Conservation (phyloP, 2,113 vertebrate genomes). For the Thymallus thymallus region DNA sequence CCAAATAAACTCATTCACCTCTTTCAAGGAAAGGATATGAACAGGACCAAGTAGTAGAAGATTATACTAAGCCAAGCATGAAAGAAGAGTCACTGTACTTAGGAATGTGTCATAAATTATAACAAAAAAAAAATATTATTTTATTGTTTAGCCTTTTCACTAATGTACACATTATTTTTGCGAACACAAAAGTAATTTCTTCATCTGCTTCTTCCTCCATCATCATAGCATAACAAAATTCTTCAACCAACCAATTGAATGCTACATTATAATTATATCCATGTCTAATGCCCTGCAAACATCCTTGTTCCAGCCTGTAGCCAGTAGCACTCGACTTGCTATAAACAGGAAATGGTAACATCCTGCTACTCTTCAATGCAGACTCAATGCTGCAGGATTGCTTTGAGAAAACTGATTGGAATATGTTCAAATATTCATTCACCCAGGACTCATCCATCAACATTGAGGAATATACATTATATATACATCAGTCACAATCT, state of each 20-base stretch:
- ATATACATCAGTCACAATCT: no score
- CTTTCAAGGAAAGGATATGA: constrained; percentile 15
- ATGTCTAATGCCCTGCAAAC: constrained; percentile 4
- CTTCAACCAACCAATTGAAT: background rate
- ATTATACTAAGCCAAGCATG: background rate
- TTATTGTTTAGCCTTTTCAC: background rate
- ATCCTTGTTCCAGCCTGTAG: constrained; percentile 16
- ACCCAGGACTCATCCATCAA: no score
- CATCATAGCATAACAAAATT: background rate
- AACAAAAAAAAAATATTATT: no score
- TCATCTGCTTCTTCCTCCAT: background rate
- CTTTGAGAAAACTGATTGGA: no score
- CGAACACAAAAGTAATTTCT: background rate
- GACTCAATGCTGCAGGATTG: no score
- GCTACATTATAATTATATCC: background rate
- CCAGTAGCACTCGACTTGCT: constrained; percentile 1
- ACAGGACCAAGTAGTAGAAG: background rate
- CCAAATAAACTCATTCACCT: constrained; percentile 39
- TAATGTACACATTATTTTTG: no score
- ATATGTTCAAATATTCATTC: no score
- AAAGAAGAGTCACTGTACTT: background rate
- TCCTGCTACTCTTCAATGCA: background rate
- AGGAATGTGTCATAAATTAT: background rate
- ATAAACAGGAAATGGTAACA: constrained; percentile 7
- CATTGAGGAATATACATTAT: no score